A percentile compares a stretch with the other conserved stretches of the same genome.
Evolutionary conservation across 2,888 invertebrate genomes (phyloP).

Genomic region (Eremobia ochroleuca): DNA sequence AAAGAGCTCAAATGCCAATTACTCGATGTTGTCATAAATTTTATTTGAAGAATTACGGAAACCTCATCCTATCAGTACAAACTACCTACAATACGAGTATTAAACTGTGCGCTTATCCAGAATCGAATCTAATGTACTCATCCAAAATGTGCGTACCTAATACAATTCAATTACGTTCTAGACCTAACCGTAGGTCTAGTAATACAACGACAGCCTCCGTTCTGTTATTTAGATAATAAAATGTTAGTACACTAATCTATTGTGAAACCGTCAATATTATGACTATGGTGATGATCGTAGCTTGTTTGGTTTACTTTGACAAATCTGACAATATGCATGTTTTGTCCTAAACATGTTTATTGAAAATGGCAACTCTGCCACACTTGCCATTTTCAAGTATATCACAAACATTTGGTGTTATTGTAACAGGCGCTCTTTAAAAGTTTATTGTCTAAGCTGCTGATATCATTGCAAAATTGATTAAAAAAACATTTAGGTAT

Average conservation of each 20-base stretch:
- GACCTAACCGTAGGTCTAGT: background rate
- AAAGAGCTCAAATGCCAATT: background rate
- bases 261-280: conserved; percentile 26
- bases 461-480: background rate
- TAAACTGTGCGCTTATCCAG: background rate
- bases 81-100: too few species aligned
- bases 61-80: background rate
- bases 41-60: background rate
- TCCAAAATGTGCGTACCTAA: background rate
- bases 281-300: conserved; percentile 5
- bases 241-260: conserved; percentile 7
- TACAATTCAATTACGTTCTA: background rate
- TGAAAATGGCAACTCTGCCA: background rate
- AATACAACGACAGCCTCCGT: background rate
- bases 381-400: too few species aligned
- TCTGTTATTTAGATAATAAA: conserved; percentile 30
- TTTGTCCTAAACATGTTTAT: background rate
- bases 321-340: conserved; percentile 12
- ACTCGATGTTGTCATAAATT: background rate
- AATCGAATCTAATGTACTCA: background rate
- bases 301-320: conserved; percentile 17
- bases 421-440: background rate
- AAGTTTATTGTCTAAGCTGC: background rate
- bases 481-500: too few species aligned
- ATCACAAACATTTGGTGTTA: too few species aligned